Evolutionary conservation across 2,888 invertebrate genomes (phyloP), one percentile per base, ranked within the genome.

Genomic region (Latheticus oryzae): DNA sequence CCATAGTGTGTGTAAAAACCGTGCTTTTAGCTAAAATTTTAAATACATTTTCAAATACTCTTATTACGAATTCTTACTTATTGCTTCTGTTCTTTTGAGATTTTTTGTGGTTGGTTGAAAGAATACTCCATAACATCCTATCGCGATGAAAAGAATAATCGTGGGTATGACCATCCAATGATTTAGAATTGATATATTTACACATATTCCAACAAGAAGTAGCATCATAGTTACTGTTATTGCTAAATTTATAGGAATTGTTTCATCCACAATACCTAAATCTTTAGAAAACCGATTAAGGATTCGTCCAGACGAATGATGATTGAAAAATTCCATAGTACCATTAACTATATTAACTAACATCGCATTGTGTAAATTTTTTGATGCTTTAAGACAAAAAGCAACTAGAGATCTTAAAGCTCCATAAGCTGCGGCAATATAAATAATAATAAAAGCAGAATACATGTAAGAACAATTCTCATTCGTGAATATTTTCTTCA

Each of bases 101-200:
- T 89, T 89, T 13, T 91, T 79, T 12, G 91, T 89, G 4, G 91
- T 90, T 11, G 82, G 75, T 16, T 93, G 79, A 78, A 90, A 93
- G 63, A 90, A 81, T 1, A 81, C 77, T 26, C 92, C 76, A n/a
- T 92, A 74, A 2, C 83, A 74, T 60, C 85, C 85, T 73, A 93
- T 89, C 7, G 89, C 69, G 0, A 83, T 62, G 0, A 85, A 82
- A 7, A 93, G 84, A 2, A 87, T 71, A 0, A 82, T 76, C 0
- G 90, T 88, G 0, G 89, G 87, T 19, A 89, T 67, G 38, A 90
- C 64, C 1, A 90, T 79, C 84, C 86, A 87, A 65, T 85, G 85
- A 78, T 90, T 91, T 3, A 90, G 85, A 1, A 87, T 71, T 2
- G 86, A 86, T 0, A 91, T 85, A 19, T 93, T 87, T 0, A 88